Evolutionary conservation across 2,888 invertebrate species (phyloP).

Genomic region (Chrysolina americana): DNA sequence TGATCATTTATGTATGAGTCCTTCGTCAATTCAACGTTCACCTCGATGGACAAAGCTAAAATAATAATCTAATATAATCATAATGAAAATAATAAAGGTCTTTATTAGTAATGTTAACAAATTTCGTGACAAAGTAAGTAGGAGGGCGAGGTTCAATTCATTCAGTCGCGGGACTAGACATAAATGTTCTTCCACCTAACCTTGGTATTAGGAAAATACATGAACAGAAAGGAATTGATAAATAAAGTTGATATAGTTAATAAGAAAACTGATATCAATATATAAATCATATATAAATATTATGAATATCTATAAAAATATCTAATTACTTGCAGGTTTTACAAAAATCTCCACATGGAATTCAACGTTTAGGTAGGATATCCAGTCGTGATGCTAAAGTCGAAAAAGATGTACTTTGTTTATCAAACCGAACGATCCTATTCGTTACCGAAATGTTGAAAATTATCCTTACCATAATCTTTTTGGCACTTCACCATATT

Average conservation of each 20-base stretch:
- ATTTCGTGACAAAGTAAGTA: not conserved
- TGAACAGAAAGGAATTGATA: not conserved
- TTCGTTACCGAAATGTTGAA: not conserved
- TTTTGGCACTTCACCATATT: not conserved
- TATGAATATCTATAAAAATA: not conserved
- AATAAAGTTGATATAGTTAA: not conserved
- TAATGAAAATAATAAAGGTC: not conserved
- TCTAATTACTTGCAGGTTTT: not conserved
- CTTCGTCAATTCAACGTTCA: not conserved
- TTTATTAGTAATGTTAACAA: not conserved
- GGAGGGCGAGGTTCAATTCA: not conserved
- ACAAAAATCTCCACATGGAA: not conserved
- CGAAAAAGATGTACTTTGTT: not conserved
- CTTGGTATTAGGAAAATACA: not conserved
- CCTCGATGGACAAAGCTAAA: not conserved
- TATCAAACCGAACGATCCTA: not conserved
- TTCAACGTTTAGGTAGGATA: not conserved
- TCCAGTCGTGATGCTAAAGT: not conserved
- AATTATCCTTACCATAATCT: not conserved
- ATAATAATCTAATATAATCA: not conserved
- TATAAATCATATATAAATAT: not conserved
- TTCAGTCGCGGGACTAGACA: not conserved
- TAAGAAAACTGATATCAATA: not conserved
- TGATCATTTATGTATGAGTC: conserved; percentile 1
- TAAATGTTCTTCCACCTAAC: not conserved